These are phyloP conservation scores for Syngnathus acus DNA, from an alignment of 2,797 vertebrate genomes.

Conservation along the genomic window DNA sequence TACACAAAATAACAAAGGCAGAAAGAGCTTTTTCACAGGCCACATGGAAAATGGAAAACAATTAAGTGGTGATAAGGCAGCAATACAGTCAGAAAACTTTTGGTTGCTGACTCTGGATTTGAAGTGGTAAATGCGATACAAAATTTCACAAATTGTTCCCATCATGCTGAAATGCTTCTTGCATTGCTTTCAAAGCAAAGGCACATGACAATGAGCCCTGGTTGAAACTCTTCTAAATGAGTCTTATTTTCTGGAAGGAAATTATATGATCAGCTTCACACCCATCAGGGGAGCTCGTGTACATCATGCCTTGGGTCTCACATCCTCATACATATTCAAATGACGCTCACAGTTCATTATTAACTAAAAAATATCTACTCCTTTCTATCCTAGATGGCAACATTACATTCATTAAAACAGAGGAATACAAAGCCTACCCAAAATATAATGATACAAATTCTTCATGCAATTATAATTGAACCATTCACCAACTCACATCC, in stretches of 20 bases:
- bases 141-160: slow-evolving; percentile 2
- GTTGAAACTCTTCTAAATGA: slow-evolving; percentile 58
- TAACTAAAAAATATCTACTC: slow-evolving; percentile 58
- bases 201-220: slow-evolving; percentile 39
- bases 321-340: slow-evolving; percentile 73
- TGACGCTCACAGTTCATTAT: slow-evolving; percentile 64
- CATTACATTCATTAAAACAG: slow-evolving; percentile 62
- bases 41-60: not conserved
- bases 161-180: slow-evolving; percentile 19
- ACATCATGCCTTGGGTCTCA: slow-evolving; percentile 67
- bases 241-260: slow-evolving; percentile 60
- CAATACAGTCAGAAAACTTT: not conserved
- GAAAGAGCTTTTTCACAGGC: not conserved
- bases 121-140: not conserved
- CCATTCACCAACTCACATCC: slow-evolving; percentile 62
- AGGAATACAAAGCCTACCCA: slow-evolving; percentile 63
- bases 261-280: slow-evolving; percentile 68
- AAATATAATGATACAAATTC: slow-evolving; percentile 67
- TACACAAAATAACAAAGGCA: not conserved
- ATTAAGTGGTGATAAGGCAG: not conserved
- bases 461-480: slow-evolving; percentile 68
- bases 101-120: slow-evolving; percentile 8
- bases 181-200: slow-evolving; percentile 35
- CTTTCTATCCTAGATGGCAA: slow-evolving; percentile 46
- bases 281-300: slow-evolving; percentile 69